These are phyloP conservation scores for Pseudomyrmex gracilis DNA, from an alignment of 1,140 invertebrate genomes.

Conservation along the genomic window DNA sequence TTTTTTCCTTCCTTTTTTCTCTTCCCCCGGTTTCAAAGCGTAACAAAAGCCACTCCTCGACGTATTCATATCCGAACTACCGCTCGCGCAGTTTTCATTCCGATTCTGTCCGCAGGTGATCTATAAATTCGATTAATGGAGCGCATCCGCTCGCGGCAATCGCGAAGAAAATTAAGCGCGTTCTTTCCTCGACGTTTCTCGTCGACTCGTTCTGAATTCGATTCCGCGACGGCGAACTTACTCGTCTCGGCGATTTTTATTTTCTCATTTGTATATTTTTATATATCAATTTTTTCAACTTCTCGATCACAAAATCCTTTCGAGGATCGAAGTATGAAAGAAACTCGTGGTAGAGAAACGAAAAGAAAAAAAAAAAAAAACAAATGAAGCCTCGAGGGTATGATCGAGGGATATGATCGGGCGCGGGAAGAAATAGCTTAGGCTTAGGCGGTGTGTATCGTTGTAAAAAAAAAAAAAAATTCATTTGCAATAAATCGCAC, in stretches of 20 bases:
- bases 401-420: not conserved
- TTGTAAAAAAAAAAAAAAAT: not conserved
- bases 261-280: too few species aligned
- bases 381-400: too few species aligned
- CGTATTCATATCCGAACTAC: slow-evolving; percentile 3
- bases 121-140: slow-evolving; percentile 71
- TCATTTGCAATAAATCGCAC: slow-evolving; percentile 22
- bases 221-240: slow-evolving; percentile 6
- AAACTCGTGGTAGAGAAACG: too few species aligned
- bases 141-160: not conserved
- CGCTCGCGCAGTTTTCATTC: not conserved
- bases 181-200: not conserved
- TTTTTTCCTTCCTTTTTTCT: slow-evolving; percentile 31
- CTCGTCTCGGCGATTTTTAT: not conserved
- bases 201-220: not conserved
- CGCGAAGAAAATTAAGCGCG: not conserved
- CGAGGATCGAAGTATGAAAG: too few species aligned
- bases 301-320: too few species aligned
- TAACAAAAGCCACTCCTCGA: not conserved
- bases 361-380: too few species aligned
- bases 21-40: not conserved
- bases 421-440: not conserved
- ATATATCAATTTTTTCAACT: too few species aligned
- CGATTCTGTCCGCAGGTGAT: slow-evolving; percentile 58
- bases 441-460: too few species aligned